Evolutionary conservation across 2,113 vertebrate genomes (phyloP).

Genomic region (Lepidothrix coronata): DNA sequence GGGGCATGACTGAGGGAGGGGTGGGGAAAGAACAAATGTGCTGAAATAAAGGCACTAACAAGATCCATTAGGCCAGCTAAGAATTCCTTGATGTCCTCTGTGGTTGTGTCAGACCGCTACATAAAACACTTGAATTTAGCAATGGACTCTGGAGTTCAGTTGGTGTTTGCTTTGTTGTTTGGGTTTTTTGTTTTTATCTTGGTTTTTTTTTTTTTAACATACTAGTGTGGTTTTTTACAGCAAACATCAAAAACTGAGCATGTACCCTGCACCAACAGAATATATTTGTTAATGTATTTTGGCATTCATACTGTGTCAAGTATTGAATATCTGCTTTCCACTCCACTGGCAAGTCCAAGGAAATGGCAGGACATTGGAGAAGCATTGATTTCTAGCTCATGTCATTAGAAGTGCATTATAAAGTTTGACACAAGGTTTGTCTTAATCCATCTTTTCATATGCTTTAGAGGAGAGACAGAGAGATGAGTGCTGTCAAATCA

Average conservation of each 20-base stretch:
- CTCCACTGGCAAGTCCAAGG: neutral
- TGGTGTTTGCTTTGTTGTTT: neutral
- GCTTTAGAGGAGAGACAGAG: neutral
- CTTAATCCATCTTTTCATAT: slow-evolving; percentile 29
- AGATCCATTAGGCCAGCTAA: neutral
- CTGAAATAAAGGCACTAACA: neutral
- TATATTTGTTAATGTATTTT: neutral
- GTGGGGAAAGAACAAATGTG: neutral
- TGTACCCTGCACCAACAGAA: neutral
- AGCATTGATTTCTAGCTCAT: neutral
- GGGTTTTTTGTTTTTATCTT: neutral
- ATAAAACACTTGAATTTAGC: neutral
- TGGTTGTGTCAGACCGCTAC: neutral
- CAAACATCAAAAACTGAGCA: neutral
- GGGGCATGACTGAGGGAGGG: neutral
- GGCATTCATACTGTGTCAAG: neutral
- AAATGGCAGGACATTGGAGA: neutral
- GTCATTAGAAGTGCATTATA: slow-evolving; percentile 28
- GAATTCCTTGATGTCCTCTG: neutral
- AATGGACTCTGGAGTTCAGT: neutral
- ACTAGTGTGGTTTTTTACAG: neutral
- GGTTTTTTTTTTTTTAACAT: too few relatives aligned
- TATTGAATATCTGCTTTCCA: slow-evolving; percentile 47
- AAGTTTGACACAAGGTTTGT: slow-evolving; percentile 26
- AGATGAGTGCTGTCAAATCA: neutral